A percentile compares a stretch with the other conserved stretches of the same genome.
Evolutionary conservation across 2,888 invertebrate species (phyloP).

Genomic region (Linhomoeus sp.): DNA sequence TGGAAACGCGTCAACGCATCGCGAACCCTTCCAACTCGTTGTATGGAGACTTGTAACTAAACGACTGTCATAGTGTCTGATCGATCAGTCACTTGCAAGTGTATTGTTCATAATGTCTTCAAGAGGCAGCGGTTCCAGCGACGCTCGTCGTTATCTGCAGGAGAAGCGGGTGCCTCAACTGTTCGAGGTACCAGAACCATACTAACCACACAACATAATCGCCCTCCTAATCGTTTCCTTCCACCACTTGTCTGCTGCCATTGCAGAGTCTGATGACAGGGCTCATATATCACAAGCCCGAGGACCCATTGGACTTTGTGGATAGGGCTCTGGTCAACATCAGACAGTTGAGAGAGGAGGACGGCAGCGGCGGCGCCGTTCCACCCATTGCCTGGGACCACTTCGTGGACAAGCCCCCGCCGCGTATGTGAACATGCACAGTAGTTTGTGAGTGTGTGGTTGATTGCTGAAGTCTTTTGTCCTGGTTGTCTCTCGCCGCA

Average conservation of each 20-base stretch:
- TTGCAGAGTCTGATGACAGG: conserved; percentile 36
- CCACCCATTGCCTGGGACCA: conserved; percentile 11
- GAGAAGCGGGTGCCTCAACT: conserved; percentile 32
- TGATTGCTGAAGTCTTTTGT: not conserved
- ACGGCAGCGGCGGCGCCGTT: too few species aligned
- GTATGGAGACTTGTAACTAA: too few species aligned
- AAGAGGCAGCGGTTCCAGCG: too few species aligned
- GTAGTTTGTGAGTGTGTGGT: not conserved
- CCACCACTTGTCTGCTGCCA: too few species aligned
- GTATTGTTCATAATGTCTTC: too few species aligned
- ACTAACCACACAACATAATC: not conserved
- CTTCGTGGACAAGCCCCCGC: conserved; percentile 7
- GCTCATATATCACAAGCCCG: conserved; percentile 34
- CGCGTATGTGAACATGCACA: too few species aligned
- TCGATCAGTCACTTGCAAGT: too few species aligned
- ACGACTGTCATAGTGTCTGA: too few species aligned
- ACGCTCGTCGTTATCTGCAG: conserved; percentile 33
- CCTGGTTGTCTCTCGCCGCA: too few species aligned
- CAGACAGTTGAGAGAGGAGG: conserved; percentile 9
- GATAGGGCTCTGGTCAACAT: conserved; percentile 13
- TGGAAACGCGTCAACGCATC: too few species aligned
- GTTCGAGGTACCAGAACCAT: conserved; percentile 30
- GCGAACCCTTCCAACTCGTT: too few species aligned
- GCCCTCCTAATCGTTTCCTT: not conserved
- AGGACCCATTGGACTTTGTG: conserved; percentile 27